Conservation (phyloP, 2,888 invertebrate genomes). For the Gerosis bhagava region DNA sequence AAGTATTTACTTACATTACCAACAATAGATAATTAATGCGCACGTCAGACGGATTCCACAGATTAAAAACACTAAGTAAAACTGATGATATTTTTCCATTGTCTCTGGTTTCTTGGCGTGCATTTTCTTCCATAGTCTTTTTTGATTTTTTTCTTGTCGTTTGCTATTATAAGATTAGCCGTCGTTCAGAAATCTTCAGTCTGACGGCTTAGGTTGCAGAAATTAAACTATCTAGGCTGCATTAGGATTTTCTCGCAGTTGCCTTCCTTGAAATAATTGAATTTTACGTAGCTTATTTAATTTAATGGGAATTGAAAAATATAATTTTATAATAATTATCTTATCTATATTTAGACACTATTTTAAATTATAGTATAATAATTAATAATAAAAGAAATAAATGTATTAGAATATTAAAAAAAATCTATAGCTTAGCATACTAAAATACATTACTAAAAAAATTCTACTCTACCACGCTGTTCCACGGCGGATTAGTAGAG, state of each 20-base stretch:
- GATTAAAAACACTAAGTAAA: slow-evolving; percentile 25
- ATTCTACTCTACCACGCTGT: too few species aligned
- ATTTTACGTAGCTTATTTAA: too few species aligned
- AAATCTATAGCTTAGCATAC: too few species aligned
- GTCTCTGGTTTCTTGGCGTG: slow-evolving; percentile 25
- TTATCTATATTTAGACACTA: too few species aligned
- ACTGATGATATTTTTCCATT: slow-evolving; percentile 26
- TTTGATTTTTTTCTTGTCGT: slow-evolving; percentile 24
- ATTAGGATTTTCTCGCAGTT: background rate
- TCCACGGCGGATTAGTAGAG: too few species aligned
- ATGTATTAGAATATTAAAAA: too few species aligned
- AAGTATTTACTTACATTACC: slow-evolving; percentile 11
- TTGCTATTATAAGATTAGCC: slow-evolving; percentile 25
- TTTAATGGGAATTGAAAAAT: too few species aligned
- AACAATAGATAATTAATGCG: slow-evolving; percentile 26
- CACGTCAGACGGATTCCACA: slow-evolving; percentile 23
- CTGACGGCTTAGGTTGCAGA: slow-evolving; percentile 11
- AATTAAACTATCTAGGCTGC: background rate
- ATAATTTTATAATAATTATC: too few species aligned
- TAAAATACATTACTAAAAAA: too few species aligned
- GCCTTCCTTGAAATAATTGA: too few species aligned
- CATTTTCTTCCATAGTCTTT: slow-evolving; percentile 18
- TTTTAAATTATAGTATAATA: too few species aligned
- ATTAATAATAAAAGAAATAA: too few species aligned
- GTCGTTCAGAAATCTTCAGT: slow-evolving; percentile 20